These are phyloP conservation scores for Hippocampus guttulatus DNA, from an alignment of 2,113 vertebrate species.

Conservation along the genomic window DNA sequence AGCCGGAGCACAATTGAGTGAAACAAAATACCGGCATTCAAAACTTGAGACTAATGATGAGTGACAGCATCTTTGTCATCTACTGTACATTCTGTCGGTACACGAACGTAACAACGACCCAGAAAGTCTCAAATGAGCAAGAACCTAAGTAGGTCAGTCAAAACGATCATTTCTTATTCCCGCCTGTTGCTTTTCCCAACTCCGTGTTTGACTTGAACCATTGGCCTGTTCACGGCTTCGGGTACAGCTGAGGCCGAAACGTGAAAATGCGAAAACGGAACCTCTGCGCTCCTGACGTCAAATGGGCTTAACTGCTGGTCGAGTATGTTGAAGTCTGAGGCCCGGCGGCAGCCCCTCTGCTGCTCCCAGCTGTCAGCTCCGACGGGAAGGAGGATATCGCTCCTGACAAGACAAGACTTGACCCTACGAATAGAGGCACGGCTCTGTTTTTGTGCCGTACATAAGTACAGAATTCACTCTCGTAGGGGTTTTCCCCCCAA, in stretches of 20 bases:
- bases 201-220: constrained; percentile 4
- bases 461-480: constrained; percentile 39
- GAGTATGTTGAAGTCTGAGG: constrained; percentile 59
- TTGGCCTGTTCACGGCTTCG: background rate
- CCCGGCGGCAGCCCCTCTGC: constrained; percentile 31
- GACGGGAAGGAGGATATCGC: constrained; percentile 59
- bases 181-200: background rate
- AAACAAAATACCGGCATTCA: constrained; percentile 5
- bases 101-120: background rate
- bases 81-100: background rate
- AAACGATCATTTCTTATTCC: background rate
- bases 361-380: constrained; percentile 33
- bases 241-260: background rate
- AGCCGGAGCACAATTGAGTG: background rate
- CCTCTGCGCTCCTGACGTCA: constrained; percentile 32
- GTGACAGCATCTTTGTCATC: constrained; percentile 3
- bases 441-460: constrained; percentile 49
- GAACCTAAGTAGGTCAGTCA: background rate
- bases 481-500: too few relatives aligned
- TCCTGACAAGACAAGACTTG: constrained; percentile 69
- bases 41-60: background rate
- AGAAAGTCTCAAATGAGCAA: background rate
- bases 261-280: constrained; percentile 51
- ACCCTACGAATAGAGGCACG: constrained; percentile 42
- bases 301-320: constrained; percentile 51